These are phyloP conservation scores for Astreopora myriophthalma DNA, from an alignment of 64 coral and sea anemone genomes.

Conservation along the genomic window DNA sequence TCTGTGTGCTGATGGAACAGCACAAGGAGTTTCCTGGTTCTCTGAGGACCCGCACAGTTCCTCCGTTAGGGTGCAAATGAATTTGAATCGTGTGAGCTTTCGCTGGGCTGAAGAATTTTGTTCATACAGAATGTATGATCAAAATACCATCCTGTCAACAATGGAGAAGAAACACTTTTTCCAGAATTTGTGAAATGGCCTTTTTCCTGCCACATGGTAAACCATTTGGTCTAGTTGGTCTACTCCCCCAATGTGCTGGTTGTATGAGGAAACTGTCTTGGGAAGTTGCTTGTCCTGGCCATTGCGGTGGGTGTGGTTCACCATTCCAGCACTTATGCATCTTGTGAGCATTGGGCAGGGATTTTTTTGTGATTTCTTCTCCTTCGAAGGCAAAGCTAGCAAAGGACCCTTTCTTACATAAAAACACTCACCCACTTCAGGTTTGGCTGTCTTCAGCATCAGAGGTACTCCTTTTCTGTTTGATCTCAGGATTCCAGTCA, in stretches of 20 bases:
- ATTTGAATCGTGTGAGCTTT: neutral
- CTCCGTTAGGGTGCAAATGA: neutral
- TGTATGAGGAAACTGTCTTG: neutral
- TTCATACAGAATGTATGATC: neutral
- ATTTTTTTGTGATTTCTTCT: slow-evolving; percentile 17
- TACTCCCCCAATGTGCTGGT: slow-evolving; percentile 34
- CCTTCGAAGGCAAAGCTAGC: neutral
- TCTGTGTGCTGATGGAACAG: neutral
- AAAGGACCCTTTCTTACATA: slow-evolving; percentile 6
- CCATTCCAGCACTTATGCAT: neutral
- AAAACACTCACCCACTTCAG: neutral
- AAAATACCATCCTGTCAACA: neutral
- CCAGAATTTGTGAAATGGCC: slow-evolving; percentile 26
- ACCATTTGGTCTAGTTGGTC: slow-evolving; percentile 32
- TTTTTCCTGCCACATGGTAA: neutral
- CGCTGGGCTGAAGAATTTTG: neutral
- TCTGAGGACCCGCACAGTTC: neutral
- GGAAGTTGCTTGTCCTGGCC: neutral
- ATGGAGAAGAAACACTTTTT: slow-evolving; percentile 28
- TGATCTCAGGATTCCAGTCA: neutral
- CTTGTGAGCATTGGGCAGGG: slow-evolving; percentile 1
- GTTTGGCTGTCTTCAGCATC: slow-evolving; percentile 20
- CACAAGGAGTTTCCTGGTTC: neutral
- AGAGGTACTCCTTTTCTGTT: slow-evolving; percentile 49
- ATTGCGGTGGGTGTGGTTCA: neutral